Conservation (phyloP, 2,797 vertebrate genomes). For the Danio choprae region DNA sequence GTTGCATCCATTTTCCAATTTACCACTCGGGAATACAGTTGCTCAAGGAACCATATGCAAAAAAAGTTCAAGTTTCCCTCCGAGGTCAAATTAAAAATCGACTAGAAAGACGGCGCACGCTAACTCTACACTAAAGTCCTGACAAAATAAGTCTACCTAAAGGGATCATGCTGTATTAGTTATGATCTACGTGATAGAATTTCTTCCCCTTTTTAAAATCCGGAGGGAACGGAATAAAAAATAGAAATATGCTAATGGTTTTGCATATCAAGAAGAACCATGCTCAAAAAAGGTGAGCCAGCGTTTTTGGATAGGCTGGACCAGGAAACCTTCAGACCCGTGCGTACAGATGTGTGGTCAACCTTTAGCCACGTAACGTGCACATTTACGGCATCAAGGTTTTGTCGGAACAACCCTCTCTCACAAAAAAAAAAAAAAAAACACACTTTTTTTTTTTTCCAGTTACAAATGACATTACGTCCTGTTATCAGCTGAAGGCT, state of each 20-base stretch:
- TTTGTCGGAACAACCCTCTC: constrained; percentile 24
- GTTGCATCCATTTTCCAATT: constrained; percentile 40
- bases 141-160: constrained; percentile 45
- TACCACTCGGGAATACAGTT: not conserved
- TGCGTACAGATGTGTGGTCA: constrained; percentile 28
- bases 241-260: constrained; percentile 43
- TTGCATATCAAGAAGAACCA: constrained; percentile 46
- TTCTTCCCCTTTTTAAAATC: constrained; percentile 24
- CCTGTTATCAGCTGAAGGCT: constrained; percentile 36
- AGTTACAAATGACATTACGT: constrained; percentile 58
- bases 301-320: constrained; percentile 29
- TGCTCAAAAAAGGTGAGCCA: constrained; percentile 42
- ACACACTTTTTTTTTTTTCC: constrained; percentile 51
- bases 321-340: constrained; percentile 12
- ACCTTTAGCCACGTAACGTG: constrained; percentile 32
- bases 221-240: constrained; percentile 35
- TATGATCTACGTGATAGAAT: not conserved
- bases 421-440: constrained; percentile 39
- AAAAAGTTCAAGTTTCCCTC: constrained; percentile 26
- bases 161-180: constrained; percentile 39
- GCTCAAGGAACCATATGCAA: constrained; percentile 11
- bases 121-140: constrained; percentile 39
- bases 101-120: not conserved
- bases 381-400: constrained; percentile 12
- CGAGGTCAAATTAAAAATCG: constrained; percentile 37